A percentile compares a stretch with the other conserved stretches of the same genome.
Evolutionary conservation across 2,888 invertebrate genomes (phyloP).

Genomic region (Ellobium chinense): DNA sequence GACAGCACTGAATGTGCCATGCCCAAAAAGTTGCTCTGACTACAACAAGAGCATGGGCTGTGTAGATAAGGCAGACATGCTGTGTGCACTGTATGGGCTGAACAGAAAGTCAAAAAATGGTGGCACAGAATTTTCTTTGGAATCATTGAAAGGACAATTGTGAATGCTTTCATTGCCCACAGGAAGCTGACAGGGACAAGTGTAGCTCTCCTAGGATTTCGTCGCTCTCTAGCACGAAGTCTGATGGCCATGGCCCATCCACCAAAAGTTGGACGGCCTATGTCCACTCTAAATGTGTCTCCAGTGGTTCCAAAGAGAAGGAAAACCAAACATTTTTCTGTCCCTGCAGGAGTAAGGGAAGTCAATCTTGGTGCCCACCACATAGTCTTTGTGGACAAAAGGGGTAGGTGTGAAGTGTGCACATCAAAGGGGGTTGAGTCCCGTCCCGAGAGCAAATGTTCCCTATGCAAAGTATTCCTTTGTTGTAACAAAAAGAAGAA

Average conservation of each 20-base stretch:
- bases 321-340: not conserved
- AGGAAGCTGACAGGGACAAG: not conserved
- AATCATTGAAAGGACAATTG: constrained; percentile 9
- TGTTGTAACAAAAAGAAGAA: constrained; percentile 23
- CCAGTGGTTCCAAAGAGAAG: not conserved
- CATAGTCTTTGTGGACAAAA: not conserved
- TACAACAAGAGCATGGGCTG: constrained; percentile 45
- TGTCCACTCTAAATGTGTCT: not conserved
- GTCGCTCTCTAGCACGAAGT: not conserved
- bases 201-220: not conserved
- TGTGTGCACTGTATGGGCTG: constrained; percentile 33
- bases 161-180: constrained; percentile 11
- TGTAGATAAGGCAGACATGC: constrained; percentile 49
- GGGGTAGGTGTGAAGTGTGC: constrained; percentile 8
- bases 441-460: constrained; percentile 18
- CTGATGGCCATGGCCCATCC: not conserved
- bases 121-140: constrained; percentile 26
- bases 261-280: constrained; percentile 3
- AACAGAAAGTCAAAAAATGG: constrained; percentile 28
- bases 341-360: not conserved
- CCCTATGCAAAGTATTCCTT: constrained; percentile 14
- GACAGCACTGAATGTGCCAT: constrained; percentile 23
- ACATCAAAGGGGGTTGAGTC: not conserved
- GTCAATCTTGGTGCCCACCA: constrained; percentile 5
- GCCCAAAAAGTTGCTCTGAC: constrained; percentile 15